Conservation (phyloP, 1,140 invertebrate species). For the Odontomachus brunneus region DNA sequence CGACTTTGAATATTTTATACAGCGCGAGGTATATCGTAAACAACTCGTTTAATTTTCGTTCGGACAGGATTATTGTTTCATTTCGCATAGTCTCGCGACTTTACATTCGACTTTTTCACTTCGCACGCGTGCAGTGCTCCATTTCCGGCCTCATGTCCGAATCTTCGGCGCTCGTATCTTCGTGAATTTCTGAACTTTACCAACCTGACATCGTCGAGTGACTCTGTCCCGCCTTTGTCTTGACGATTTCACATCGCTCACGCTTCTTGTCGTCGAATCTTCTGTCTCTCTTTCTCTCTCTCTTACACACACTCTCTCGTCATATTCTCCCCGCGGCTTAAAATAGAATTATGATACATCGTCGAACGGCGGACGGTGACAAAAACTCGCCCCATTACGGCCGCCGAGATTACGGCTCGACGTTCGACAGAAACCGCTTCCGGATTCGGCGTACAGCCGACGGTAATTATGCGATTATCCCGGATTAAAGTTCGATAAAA, state of each 20-base stretch:
- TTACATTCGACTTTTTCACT: too few species aligned
- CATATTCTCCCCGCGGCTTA: not conserved
- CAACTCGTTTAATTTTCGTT: conserved; percentile 1
- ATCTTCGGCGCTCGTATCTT: too few species aligned
- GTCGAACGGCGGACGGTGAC: conserved; percentile 27
- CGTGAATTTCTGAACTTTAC: not conserved
- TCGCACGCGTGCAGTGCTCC: not conserved
- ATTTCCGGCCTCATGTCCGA: too few species aligned
- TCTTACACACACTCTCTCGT: not conserved
- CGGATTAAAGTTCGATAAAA: conserved; percentile 51
- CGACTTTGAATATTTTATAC: conserved; percentile 4
- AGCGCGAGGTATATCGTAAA: not conserved
- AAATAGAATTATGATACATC: conserved; percentile 50
- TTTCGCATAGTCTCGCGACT: too few species aligned
- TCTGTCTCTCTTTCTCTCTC: conserved; percentile 24
- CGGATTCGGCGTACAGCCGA: conserved; percentile 22
- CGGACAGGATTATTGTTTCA: not conserved
- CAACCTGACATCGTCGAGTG: conserved; percentile 23
- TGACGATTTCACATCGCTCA: conserved; percentile 45
- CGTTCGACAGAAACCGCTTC: conserved; percentile 44
- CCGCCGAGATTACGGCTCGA: conserved; percentile 45
- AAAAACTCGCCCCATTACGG: conserved; percentile 51
- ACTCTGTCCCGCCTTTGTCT: conserved; percentile 29
- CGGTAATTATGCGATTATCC: conserved; percentile 53
- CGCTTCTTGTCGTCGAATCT: conserved; percentile 39